A percentile compares a stretch with the other conserved stretches of the same genome.
Evolutionary conservation across 2,888 invertebrate genomes (phyloP).

Genomic region (Euplexia lucipara): DNA sequence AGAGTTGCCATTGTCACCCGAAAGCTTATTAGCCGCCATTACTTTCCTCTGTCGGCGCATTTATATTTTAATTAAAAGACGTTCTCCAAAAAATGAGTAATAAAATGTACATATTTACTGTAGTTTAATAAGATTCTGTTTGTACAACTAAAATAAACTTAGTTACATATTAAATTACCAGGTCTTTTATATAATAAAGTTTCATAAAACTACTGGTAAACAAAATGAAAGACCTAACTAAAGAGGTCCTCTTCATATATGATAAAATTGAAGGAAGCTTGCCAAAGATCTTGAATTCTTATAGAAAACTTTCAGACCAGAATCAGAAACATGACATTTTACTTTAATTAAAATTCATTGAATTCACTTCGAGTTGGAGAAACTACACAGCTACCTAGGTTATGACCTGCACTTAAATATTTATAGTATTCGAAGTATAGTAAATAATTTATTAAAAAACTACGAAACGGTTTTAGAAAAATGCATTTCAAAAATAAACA

Average conservation of each 20-base stretch:
- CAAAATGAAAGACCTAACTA: constrained; percentile 1
- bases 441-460: neutral
- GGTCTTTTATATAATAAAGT: neutral
- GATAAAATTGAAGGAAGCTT: constrained; percentile 15
- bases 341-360: constrained; percentile 26
- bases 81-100: constrained; percentile 44
- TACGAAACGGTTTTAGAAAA: neutral
- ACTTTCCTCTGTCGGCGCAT: constrained; percentile 70
- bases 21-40: constrained; percentile 78
- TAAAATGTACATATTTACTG: constrained; percentile 31
- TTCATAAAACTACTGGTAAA: too few relatives aligned
- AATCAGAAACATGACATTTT: constrained; percentile 22
- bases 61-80: constrained; percentile 65
- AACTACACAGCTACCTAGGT: neutral
- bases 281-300: constrained; percentile 5
- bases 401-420: neutral
- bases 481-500: constrained; percentile 14
- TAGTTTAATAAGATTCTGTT: constrained; percentile 12
- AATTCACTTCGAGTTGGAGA: neutral
- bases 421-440: neutral
- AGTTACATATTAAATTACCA: constrained; percentile 57
- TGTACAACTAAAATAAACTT: constrained; percentile 68
- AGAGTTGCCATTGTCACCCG: constrained; percentile 67
- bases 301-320: constrained; percentile 11
- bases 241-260: constrained; percentile 9